Conservation (phyloP, 1,140 invertebrate genomes). For the Zaprionus tsacasi region DNA sequence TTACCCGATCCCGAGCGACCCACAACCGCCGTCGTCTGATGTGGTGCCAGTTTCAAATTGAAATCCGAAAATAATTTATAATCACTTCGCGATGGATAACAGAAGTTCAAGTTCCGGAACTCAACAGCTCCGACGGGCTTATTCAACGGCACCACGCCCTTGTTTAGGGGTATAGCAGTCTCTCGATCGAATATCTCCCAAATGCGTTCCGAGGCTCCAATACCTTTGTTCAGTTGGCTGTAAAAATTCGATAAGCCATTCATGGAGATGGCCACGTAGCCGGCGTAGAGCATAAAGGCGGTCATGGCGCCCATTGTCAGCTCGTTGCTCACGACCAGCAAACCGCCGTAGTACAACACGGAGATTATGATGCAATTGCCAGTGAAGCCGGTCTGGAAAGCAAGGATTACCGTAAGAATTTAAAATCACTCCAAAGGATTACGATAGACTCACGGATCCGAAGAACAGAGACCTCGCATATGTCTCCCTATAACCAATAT, state of each 20-base stretch:
- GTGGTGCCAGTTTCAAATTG: conserved; percentile 88
- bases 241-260: conserved; percentile 95
- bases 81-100: conserved; percentile 90
- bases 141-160: conserved; percentile 84
- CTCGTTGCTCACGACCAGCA: conserved; percentile 92
- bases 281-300: conserved; percentile 96
- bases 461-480: conserved; percentile 95
- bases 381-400: conserved; percentile 92
- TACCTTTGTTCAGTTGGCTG: conserved; percentile 95
- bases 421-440: background rate
- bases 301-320: conserved; percentile 96
- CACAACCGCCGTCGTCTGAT: conserved; percentile 90
- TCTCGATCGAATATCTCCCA: conserved; percentile 95
- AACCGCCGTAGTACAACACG: conserved; percentile 96
- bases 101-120: conserved; percentile 90
- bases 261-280: conserved; percentile 95
- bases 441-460: conserved; percentile 87
- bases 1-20: conserved; percentile 95
- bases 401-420: background rate
- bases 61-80: conserved; percentile 88
- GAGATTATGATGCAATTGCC: conserved; percentile 96
- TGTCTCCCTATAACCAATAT: conserved; percentile 94
- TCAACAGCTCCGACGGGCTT: conserved; percentile 85
- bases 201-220: conserved; percentile 94
- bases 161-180: conserved; percentile 89